These are phyloP conservation scores for Nomada ferruginata DNA, from an alignment of 2,888 invertebrate genomes.

Conservation along the genomic window DNA sequence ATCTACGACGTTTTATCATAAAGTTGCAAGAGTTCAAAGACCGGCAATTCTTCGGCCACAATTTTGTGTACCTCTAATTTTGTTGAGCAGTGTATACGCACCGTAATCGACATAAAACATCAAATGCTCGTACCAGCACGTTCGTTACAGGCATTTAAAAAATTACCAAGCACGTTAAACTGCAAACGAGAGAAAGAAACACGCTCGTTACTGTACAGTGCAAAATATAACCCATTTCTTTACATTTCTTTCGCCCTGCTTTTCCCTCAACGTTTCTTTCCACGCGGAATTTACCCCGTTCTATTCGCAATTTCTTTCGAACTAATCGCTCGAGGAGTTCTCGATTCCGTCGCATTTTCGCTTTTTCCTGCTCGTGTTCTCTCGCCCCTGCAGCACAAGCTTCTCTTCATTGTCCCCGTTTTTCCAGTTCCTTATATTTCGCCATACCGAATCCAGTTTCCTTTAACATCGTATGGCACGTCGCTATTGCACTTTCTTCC, in stretches of 20 bases:
- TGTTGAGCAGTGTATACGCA: too few species aligned
- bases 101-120: background rate
- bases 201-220: background rate
- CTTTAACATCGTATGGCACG: conserved; percentile 16
- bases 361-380: background rate
- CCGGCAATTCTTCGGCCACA: too few species aligned
- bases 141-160: background rate
- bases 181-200: background rate
- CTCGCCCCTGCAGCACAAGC: background rate
- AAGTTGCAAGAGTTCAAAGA: too few species aligned
- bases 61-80: too few species aligned
- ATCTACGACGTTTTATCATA: too few species aligned
- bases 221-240: background rate
- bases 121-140: too few species aligned
- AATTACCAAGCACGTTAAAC: background rate
- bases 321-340: conserved; percentile 25
- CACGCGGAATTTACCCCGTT: conserved; percentile 21
- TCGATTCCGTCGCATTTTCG: background rate
- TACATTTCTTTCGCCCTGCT: conserved; percentile 4
- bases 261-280: background rate
- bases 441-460: background rate
- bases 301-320: conserved; percentile 35
- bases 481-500: background rate
- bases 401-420: background rate
- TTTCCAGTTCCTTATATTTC: conserved; percentile 6